phyloP scores from a whole-genome alignment of 2,888 invertebrate species.

The Ennomos fuscantarius region DNA sequence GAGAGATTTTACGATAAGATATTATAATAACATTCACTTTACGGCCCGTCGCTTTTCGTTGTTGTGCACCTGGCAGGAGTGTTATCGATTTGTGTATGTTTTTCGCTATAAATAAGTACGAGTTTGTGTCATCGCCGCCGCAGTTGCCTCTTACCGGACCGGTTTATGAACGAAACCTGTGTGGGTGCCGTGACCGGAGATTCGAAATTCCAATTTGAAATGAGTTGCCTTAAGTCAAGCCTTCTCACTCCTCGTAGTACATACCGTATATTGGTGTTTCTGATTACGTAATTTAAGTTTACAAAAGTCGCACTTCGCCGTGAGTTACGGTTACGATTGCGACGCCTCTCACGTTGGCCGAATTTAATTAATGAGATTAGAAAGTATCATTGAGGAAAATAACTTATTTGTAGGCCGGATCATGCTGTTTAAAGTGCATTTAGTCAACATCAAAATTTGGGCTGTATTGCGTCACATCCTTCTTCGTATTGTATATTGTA shows the following conservation, averaged over 20 bases:
- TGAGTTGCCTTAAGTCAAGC: conserved; percentile 42
- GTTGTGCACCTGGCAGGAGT: conserved; percentile 52
- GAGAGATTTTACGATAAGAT: conserved; percentile 49
- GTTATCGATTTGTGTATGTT: conserved; percentile 82
- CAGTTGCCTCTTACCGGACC: conserved; percentile 61
- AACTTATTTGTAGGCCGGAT: no score
- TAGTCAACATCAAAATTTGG: no score
- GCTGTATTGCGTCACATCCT: no score
- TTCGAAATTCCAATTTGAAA: conserved; percentile 66
- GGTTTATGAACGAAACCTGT: conserved; percentile 73
- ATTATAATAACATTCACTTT: conserved; percentile 29
- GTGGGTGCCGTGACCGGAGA: conserved; percentile 64
- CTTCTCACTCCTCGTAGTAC: conserved; percentile 5
- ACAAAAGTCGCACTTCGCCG: conserved; percentile 40
- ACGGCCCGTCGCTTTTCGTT: conserved; percentile 43
- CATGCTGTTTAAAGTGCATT: no score
- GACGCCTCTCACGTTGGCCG: conserved; percentile 39
- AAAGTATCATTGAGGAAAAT: neutral
- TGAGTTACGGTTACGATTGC: conserved; percentile 36
- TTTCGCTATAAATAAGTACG: conserved; percentile 79
- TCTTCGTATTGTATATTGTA: no score
- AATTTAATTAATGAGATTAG: conserved; percentile 13
- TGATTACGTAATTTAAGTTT: conserved; percentile 70
- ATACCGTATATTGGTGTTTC: conserved; percentile 42
- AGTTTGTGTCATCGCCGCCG: conserved; percentile 75